Conservation (phyloP, 2,113 vertebrate genomes). For the Serranochromis macrocephalus region DNA sequence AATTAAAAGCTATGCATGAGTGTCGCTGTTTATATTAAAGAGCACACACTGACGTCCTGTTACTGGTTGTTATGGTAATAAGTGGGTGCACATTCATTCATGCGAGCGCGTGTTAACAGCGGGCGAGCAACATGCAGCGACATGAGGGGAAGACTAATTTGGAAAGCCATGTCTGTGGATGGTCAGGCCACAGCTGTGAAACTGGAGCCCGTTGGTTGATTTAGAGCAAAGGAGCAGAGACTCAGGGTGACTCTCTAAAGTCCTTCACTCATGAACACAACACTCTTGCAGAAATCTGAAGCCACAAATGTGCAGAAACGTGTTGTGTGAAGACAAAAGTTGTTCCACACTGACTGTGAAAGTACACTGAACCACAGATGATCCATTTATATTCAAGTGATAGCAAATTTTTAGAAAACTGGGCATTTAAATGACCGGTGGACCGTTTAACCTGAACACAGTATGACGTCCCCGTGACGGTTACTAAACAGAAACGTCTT, state of each 20-base stretch:
- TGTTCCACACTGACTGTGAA: not conserved
- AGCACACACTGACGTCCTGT: not conserved
- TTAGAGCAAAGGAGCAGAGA: constrained; percentile 16
- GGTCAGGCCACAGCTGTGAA: constrained; percentile 48
- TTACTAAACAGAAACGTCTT: fast-evolving
- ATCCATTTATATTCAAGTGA: not conserved
- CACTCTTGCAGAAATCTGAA: not conserved
- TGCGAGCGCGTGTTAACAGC: not conserved
- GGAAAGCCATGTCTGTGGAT: constrained; percentile 24
- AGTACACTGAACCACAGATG: not conserved
- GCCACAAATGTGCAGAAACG: not conserved
- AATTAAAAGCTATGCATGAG: not conserved
- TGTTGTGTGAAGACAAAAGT: not conserved
- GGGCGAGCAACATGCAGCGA: not conserved
- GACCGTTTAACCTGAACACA: not conserved
- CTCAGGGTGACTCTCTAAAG: not conserved
- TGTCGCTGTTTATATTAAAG: not conserved
- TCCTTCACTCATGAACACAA: not conserved
- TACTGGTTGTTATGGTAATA: not conserved
- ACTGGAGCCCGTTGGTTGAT: constrained; percentile 34
- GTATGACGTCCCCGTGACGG: not conserved
- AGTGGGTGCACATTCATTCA: not conserved
- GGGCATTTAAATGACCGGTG: not conserved
- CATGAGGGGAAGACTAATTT: constrained; percentile 35
- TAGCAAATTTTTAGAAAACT: not conserved